Base-by-base conservation (phyloP, 2,113 vertebrate species). In the Corynorhinus townsendii region DNA sequence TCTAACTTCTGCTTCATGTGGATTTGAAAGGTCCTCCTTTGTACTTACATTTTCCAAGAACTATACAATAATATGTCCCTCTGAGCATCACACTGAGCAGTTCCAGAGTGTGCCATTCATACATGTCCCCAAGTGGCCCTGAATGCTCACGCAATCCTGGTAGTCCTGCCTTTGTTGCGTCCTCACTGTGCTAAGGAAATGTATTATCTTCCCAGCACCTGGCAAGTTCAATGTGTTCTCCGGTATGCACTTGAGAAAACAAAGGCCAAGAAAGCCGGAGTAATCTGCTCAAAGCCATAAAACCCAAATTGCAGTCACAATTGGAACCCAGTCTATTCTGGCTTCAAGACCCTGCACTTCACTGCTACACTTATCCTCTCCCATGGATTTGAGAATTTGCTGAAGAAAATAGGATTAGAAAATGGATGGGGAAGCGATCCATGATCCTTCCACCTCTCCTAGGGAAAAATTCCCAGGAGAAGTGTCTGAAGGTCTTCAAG, bases 121-220 rank as follows among this genome's bases (percentile, higher is more conserved):
- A 7, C 22, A 7, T 5, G 4, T 71, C 28, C 49, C 73, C 30
- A 4, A 3, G 26, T 22, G 52, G 54, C 47, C 24, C 38, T 3
- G 17, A 79, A 28, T 24, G 45, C 64, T 90, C 38, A 38, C 30
- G 17, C 45, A 4, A 0, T 1, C 0, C 2, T 6, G 35, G 26
- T 35, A 49, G 24, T n/a, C 7, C n/a, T 24, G 28, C 64, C 59
- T 19, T 35, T 30, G 5, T 14, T 38, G 81, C 89, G 22, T 30
- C 33, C 35, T 59, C 64, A 14, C 19, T 24, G 33, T 73, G 49
- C 66, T 20, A 45, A 9, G 22, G 11, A 66, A 0, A 1, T 12
- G 54, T 33, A 20, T 45, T n/a, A 14, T 45, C 77, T 54, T 45
- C 54, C 7, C 24, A 30, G 52, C 26, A 49, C 28, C 45, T 11